phyloP scores from a whole-genome alignment of 2,113 vertebrate species.

The Ceyx margarethae region DNA sequence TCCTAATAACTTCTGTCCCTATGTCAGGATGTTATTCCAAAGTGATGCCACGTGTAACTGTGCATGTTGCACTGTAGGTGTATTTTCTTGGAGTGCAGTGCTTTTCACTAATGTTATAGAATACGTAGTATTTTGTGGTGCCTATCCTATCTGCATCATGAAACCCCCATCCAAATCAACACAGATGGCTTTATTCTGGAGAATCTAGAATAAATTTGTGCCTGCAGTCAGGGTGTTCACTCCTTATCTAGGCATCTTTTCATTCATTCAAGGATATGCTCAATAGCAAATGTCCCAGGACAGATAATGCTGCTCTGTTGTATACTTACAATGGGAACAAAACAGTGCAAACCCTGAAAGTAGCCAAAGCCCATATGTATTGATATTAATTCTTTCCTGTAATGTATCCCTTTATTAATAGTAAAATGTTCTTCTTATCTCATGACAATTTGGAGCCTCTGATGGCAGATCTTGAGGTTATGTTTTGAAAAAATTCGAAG shows the following conservation, averaged over 20 bases:
- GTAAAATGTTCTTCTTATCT: neutral
- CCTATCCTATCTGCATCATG: neutral
- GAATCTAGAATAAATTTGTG: neutral
- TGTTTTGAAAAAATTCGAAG: neutral
- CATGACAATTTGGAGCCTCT: neutral
- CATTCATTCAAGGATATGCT: neutral
- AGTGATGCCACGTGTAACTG: no score
- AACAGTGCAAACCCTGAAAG: neutral
- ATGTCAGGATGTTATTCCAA: neutral
- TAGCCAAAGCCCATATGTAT: neutral
- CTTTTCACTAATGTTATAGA: neutral
- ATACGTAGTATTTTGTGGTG: neutral
- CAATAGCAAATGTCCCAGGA: neutral
- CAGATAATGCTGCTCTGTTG: neutral
- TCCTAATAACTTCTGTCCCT: neutral
- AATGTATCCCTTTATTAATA: neutral
- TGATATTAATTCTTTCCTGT: neutral
- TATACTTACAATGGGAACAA: neutral
- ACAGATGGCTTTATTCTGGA: neutral
- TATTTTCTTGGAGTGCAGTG: neutral
- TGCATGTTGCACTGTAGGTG: neutral
- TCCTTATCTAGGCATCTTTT: neutral
- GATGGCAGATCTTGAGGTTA: neutral
- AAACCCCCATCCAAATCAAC: neutral
- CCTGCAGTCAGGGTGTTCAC: neutral